Evolutionary conservation across 2,888 invertebrate genomes (phyloP), one percentile per base, ranked within the genome.

Genomic region (Nymphalis polychloros): DNA sequence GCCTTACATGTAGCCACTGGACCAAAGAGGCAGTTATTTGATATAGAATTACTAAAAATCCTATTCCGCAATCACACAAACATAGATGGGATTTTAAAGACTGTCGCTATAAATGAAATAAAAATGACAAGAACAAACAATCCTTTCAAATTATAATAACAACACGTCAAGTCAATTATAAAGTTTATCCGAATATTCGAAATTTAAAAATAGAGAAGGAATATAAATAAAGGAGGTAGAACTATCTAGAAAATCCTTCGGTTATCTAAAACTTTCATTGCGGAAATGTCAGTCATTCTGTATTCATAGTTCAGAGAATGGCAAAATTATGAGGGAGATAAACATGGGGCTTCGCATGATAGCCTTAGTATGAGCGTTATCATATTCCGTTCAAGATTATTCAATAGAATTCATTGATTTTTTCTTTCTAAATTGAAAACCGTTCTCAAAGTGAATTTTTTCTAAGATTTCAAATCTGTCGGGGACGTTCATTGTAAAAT

Each of bases 271-370:
- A 66, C 57, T 68, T 63, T 65, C 48, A 61, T 68, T 55, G 35
- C 49, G 66, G 66, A 71, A 68, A 68, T 61, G 63, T 63, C 71
- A 66, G 66, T 71, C 71, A 68, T 71, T 64, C 50, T 47, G 47
- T 68, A 68, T 71, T 50, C 68, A 65, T 63, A 55, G 49, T 59
- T 68, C 62, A 47, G 57, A 66, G 66, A 66, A 64, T 71, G 60
- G 60, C 66, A 61, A 63, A 68, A 66, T 68, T 68, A 71, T 62
- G 65, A 68, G 61, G 59, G 52, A 66, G 66, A 64, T 71, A 71
- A 66, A 60, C 60, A 46, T 19, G 57, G 55, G 57, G 55, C 57
- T 71, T 63, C 50, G 41, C 53, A 53, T 16, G 52, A 46, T 41
- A 66, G 19, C 19, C 61, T 47, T 63, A 55, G 27, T 68, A 60